Evolutionary conservation across 2,797 vertebrate species (phyloP).

Genomic region (Clamator glandarius): DNA sequence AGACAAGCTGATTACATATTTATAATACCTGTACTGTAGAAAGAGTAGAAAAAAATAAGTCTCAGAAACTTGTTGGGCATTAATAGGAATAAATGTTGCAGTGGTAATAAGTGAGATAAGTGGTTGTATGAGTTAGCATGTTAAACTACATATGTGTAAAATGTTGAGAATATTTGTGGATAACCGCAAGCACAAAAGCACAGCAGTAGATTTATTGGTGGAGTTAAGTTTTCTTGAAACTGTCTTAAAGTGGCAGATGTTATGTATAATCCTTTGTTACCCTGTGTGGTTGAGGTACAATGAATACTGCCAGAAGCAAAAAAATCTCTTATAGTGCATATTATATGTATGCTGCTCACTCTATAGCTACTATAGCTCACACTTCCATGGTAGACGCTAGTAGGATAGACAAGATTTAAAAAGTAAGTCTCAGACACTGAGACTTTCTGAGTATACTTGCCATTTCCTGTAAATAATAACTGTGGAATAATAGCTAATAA

Average conservation of each 20-base stretch:
- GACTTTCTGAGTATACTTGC: not conserved
- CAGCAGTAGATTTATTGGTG: not conserved
- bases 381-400: not conserved
- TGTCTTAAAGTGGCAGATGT: not conserved
- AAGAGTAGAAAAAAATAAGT: not conserved
- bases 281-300: not conserved
- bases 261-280: not conserved
- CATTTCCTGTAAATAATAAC: not conserved
- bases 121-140: not conserved
- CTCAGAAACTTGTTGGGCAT: not conserved
- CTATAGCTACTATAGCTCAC: not conserved
- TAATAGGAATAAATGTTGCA: not conserved
- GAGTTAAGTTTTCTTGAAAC: not conserved
- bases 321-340: not conserved
- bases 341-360: not conserved
- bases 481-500: not conserved
- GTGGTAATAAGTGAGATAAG: not conserved
- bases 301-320: not conserved
- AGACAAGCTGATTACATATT: not conserved
- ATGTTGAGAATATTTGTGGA: not conserved
- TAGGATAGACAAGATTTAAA: not conserved
- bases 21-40: not conserved
- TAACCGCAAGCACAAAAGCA: not conserved
- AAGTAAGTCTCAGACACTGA: not conserved
- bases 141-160: not conserved